phyloP scores from a whole-genome alignment of 2,888 invertebrate genomes.

The Campoletis raptor region DNA sequence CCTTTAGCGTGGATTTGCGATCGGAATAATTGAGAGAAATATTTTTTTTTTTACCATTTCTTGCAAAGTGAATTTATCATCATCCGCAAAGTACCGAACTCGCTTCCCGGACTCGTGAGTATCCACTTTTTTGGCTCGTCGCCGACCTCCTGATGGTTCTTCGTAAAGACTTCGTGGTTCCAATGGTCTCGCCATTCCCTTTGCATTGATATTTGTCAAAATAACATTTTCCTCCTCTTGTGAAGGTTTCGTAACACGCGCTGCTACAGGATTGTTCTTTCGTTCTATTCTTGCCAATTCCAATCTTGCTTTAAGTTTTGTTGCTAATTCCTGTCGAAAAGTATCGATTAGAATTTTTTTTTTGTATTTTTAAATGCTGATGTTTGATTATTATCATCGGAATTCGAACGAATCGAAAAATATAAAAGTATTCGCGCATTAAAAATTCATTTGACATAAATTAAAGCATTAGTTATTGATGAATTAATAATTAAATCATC shows the following conservation, averaged over 20 bases:
- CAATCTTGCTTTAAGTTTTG: constrained; percentile 90
- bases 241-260: constrained; percentile 18
- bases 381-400: background rate
- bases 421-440: too few relatives aligned
- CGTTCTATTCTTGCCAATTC: constrained; percentile 88
- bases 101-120: constrained; percentile 91
- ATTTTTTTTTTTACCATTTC: constrained; percentile 88
- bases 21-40: background rate
- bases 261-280: constrained; percentile 65
- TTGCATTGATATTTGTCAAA: constrained; percentile 89
- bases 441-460: too few relatives aligned
- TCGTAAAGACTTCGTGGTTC: constrained; percentile 80
- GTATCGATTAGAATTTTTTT: background rate
- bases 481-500: too few relatives aligned
- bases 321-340: constrained; percentile 86
- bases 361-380: background rate
- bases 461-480: too few relatives aligned
- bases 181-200: constrained; percentile 89
- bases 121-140: constrained; percentile 87
- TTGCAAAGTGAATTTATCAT: constrained; percentile 94
- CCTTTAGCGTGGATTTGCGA: background rate
- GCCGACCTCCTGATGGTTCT: constrained; percentile 83
- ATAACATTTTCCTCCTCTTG: constrained; percentile 84
- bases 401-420: background rate
- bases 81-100: constrained; percentile 94